Base-by-base conservation (phyloP, 2,797 vertebrate genomes). In the Enteromius argenteus region DNA sequence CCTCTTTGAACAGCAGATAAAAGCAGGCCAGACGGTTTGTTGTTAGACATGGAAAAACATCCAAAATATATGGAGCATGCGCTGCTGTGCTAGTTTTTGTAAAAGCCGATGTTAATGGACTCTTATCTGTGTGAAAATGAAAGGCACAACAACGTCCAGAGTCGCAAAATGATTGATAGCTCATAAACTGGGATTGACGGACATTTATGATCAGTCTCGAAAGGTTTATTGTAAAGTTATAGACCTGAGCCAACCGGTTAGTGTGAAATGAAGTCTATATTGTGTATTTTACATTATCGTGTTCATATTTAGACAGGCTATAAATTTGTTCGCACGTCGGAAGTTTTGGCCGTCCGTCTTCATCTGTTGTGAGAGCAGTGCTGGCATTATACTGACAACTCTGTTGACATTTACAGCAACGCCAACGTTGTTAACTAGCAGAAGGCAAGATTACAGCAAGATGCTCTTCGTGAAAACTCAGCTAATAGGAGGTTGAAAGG, bases 1-100 rank as follows among this genome's bases (percentile, higher is more conserved):
- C 10, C 69, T 71, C 74, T 88, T 85, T 85, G 56, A 83, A 83
- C 76, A 62, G 51, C 51, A 77, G 53, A 85, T 88, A 58, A 85
- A 86, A 86, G 85, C 35, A 72, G 46, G 62, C 11, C 37, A 60
- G 53, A 39, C 51, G 21, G 39, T 69, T 72, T 81, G 44, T 58
- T 74, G 56, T 42, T 74, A 79, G 44, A 79, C 68, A 79, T 44
- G 35, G 79, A 60, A 75, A 80, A 83, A 42, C 85, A 69, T 66
- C 44, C 42, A 19, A 39, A 74, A 79, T 35, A 73, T 62, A 46
- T 44, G 5, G 10, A 46, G 39, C 32, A 73, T 53, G 35, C 4
- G n/a, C 35, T 66, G 17, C 10, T 53, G 58, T 42, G 32, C 23
- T 10, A 35, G 44, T 76, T 35, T 30, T 39, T 39, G 27, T 66